These are phyloP conservation scores for Drosophila mayaguana DNA, from an alignment of 2,888 invertebrate genomes.

Conservation along the genomic window DNA sequence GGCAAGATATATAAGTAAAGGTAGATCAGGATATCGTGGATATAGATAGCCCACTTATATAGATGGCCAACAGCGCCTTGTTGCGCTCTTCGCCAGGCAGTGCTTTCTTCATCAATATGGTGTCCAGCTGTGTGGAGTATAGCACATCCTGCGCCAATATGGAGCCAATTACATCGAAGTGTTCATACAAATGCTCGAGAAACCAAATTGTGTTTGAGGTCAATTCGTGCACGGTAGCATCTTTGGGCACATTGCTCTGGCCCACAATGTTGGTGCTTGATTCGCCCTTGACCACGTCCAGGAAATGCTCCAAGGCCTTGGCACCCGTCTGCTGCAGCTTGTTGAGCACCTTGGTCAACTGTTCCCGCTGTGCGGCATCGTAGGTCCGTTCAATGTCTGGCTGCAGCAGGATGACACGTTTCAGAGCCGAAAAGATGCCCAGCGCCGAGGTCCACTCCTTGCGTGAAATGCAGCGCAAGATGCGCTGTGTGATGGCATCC, in stretches of 20 bases:
- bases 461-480: slow-evolving; percentile 90
- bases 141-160: slow-evolving; percentile 88
- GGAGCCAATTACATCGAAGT: slow-evolving; percentile 90
- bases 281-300: slow-evolving; percentile 93
- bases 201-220: slow-evolving; percentile 97
- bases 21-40: too few relatives aligned
- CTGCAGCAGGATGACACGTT: slow-evolving; percentile 90
- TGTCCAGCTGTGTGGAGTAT: slow-evolving; percentile 86
- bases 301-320: slow-evolving; percentile 96
- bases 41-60: slow-evolving; percentile 89
- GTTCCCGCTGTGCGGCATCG: slow-evolving; percentile 89
- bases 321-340: slow-evolving; percentile 92
- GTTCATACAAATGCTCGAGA: slow-evolving; percentile 93
- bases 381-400: slow-evolving; percentile 93
- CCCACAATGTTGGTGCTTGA: slow-evolving; percentile 89
- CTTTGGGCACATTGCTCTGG: slow-evolving; percentile 89
- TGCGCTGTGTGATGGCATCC: slow-evolving; percentile 91
- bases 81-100: slow-evolving; percentile 86
- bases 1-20: neutral
- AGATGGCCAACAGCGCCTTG: slow-evolving; percentile 90
- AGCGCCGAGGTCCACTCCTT: slow-evolving; percentile 93
- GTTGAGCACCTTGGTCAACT: slow-evolving; percentile 90
- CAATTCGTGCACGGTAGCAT: slow-evolving; percentile 98
- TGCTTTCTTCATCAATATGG: slow-evolving; percentile 85
- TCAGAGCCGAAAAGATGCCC: slow-evolving; percentile 93